phyloP scores from a whole-genome alignment of 1,140 invertebrate species.

The Epicauta chinensis region DNA sequence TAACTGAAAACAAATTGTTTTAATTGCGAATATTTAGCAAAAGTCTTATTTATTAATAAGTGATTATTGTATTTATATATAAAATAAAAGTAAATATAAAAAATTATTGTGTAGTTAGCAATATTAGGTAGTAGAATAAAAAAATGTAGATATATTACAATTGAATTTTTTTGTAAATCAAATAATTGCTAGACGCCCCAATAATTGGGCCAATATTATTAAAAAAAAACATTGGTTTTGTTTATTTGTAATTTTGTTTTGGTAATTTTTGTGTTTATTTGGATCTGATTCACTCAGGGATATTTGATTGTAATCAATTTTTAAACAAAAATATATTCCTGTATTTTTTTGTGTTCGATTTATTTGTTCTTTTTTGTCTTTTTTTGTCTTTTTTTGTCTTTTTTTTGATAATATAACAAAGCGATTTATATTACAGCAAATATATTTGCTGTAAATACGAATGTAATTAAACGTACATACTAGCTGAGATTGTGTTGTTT shows the following conservation, averaged over 20 bases:
- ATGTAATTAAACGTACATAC: conserved; percentile 20
- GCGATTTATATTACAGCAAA: background rate
- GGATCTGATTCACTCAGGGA: conserved; percentile 32
- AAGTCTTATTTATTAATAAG: conserved; percentile 18
- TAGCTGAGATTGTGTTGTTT: background rate
- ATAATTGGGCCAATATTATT: too few species aligned
- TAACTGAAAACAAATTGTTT: conserved; percentile 8
- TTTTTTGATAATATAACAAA: too few species aligned
- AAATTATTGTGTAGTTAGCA: conserved; percentile 19
- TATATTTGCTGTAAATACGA: conserved; percentile 24
- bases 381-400: too few species aligned
- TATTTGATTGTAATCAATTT: conserved; percentile 13
- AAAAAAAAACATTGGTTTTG: too few species aligned
- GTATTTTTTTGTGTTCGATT: background rate
- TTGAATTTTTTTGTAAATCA: background rate
- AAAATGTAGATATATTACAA: conserved; percentile 4
- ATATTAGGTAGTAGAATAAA: conserved; percentile 24
- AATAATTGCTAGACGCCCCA: conserved; percentile 14
- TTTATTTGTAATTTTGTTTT: background rate
- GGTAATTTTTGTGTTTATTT: conserved; percentile 10
- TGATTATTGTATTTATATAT: conserved; percentile 18
- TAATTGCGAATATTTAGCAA: background rate
- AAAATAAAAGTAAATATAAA: conserved; percentile 12
- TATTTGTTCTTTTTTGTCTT: too few species aligned
- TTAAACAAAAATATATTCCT: background rate